These are phyloP conservation scores for Clinocottus analis DNA, from an alignment of 2,113 vertebrate genomes.

Conservation along the genomic window DNA sequence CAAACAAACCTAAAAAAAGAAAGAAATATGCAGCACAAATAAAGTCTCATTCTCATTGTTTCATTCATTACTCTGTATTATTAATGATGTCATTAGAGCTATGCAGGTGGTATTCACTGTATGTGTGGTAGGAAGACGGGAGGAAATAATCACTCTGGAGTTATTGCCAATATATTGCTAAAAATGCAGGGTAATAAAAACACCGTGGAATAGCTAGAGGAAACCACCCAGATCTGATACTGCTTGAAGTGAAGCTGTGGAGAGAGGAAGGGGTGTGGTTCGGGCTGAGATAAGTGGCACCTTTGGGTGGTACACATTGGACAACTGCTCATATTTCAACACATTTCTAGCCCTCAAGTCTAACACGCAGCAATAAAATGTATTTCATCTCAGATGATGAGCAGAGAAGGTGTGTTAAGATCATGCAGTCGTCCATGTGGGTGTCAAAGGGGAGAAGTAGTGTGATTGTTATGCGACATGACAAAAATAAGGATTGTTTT, in stretches of 20 bases:
- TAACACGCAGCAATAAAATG: conserved; percentile 51
- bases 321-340: conserved; percentile 58
- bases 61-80: conserved; percentile 9
- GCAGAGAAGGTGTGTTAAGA: neutral
- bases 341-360: conserved; percentile 16
- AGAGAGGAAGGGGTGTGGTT: conserved; percentile 21
- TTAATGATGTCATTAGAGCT: conserved; percentile 25
- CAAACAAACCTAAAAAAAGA: conserved; percentile 17
- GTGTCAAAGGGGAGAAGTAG: neutral
- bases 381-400: conserved; percentile 7
- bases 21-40: neutral
- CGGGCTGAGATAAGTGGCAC: conserved; percentile 58
- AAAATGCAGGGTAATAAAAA: conserved; percentile 42
- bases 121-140: conserved; percentile 39
- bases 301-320: conserved; percentile 46
- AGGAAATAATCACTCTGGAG: conserved; percentile 32
- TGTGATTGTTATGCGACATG: neutral
- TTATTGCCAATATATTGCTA: conserved; percentile 31
- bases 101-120: conserved; percentile 43
- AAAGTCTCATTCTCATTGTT: conserved; percentile 25
- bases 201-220: conserved; percentile 22
- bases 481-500: neutral
- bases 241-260: conserved; percentile 30
- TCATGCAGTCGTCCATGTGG: neutral
- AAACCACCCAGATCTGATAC: conserved; percentile 52